phyloP scores from a whole-genome alignment of 37 sponge, comb jelly and placozoan species.

The Agelas oroides region DNA sequence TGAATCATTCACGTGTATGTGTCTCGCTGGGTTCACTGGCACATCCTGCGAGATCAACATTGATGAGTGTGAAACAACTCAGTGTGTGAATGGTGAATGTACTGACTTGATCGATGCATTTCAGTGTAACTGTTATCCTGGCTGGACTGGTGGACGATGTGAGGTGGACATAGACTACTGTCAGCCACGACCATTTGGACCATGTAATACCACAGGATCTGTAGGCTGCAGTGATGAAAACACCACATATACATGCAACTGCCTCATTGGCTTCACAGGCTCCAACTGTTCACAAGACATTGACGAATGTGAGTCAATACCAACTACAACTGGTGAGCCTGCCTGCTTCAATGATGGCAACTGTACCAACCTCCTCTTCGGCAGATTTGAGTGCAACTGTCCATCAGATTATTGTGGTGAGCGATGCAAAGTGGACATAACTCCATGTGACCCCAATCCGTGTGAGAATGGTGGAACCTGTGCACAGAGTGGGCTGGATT shows the following conservation, averaged over 20 bases:
- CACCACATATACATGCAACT: constrained; percentile 18
- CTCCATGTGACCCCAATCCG: constrained; percentile 8
- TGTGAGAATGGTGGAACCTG: constrained; percentile 46
- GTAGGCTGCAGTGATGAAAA: neutral
- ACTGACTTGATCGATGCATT: neutral
- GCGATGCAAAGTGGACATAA: neutral
- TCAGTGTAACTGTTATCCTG: constrained; percentile 52
- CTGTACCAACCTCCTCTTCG: constrained; percentile 15
- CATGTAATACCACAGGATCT: neutral
- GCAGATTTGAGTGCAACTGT: constrained; percentile 27
- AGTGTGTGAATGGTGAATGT: constrained; percentile 37
- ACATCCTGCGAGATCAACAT: constrained; percentile 59
- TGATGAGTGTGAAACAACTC: constrained; percentile 48
- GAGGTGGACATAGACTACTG: constrained; percentile 61
- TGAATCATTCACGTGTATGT: constrained; percentile 35
- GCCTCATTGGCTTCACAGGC: constrained; percentile 29
- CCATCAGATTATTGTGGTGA: constrained; percentile 35
- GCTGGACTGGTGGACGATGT: constrained; percentile 58
- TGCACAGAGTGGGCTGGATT: constrained; percentile 4
- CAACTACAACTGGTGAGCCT: neutral
- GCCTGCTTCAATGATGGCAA: constrained; percentile 8
- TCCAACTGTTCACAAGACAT: constrained; percentile 2
- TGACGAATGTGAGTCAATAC: constrained; percentile 2
- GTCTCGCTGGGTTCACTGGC: constrained; percentile 71
- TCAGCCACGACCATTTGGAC: neutral